Conservation (phyloP, 2,113 vertebrate genomes). For the Atlantisia rogersi region DNA sequence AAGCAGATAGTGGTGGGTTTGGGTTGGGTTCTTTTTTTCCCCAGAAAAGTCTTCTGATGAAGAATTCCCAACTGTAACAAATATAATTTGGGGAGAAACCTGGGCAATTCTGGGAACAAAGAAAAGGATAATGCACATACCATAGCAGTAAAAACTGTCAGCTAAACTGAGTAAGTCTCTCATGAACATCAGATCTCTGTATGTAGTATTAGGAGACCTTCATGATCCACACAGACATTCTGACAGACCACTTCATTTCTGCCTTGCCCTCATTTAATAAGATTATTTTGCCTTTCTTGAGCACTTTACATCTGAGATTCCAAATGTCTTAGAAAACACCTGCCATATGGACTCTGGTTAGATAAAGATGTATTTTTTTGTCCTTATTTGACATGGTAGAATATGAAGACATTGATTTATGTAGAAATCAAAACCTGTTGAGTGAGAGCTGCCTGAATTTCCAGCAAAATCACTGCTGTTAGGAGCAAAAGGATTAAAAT, state of each 20-base stretch:
- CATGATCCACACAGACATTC: not conserved
- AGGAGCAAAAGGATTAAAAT: slow-evolving; percentile 28
- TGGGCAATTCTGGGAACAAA: not conserved
- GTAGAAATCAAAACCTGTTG: not conserved
- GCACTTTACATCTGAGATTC: not conserved
- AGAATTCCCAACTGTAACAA: not conserved
- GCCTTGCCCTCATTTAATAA: not conserved
- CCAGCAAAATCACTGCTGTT: slow-evolving; percentile 13
- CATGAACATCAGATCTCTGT: not conserved
- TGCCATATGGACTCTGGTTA: not conserved
- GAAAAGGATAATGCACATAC: not conserved
- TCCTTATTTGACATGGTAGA: not conserved
- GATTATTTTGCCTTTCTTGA: not conserved
- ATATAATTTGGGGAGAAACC: not conserved
- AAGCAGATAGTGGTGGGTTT: not conserved
- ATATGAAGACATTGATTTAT: not conserved
- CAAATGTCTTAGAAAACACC: not conserved
- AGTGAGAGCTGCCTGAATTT: not conserved
- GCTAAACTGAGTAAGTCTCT: not conserved
- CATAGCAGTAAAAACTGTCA: not conserved
- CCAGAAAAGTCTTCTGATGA: not conserved
- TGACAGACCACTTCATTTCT: not conserved
- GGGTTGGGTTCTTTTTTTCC: not conserved
- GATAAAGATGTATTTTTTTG: not conserved
- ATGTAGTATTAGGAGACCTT: not conserved